phyloP scores from a whole-genome alignment of 2,888 invertebrate genomes.

The Drosophila barbarae region DNA sequence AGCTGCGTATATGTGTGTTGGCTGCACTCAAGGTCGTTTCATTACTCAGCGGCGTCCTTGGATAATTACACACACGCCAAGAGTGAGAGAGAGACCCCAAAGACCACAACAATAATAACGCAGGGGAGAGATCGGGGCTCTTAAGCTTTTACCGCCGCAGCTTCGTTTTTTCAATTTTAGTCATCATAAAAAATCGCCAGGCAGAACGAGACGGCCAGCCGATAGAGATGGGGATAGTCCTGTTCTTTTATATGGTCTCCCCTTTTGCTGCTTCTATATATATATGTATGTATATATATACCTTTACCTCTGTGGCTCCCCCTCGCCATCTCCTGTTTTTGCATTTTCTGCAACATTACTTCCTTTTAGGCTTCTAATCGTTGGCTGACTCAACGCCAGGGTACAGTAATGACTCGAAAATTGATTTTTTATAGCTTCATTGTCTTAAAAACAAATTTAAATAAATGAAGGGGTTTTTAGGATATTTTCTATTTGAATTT shows the following conservation, averaged over 20 bases:
- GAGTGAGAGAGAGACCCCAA: conserved; percentile 43
- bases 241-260: conserved; percentile 57
- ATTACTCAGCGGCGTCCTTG: conserved; percentile 76
- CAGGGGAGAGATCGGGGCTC: conserved; percentile 13
- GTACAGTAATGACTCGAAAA: conserved; percentile 4
- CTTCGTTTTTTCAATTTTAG: conserved; percentile 63
- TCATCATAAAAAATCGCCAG: conserved; percentile 65
- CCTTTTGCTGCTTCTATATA: conserved; percentile 17
- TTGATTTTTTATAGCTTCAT: neutral
- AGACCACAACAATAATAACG: conserved; percentile 46
- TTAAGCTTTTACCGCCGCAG: conserved; percentile 49
- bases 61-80: conserved; percentile 75
- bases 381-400: conserved; percentile 61
- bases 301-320: neutral
- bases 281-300: neutral
- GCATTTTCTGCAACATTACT: conserved; percentile 75
- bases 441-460: too few species aligned
- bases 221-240: conserved; percentile 36
- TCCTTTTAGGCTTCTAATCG: conserved; percentile 75
- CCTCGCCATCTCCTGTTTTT: conserved; percentile 35
- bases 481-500: too few species aligned
- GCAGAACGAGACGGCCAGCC: conserved; percentile 23
- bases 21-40: conserved; percentile 76
- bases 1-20: conserved; percentile 32
- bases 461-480: too few species aligned